A percentile compares a stretch with the other conserved stretches of the same genome.
phyloP scores from a whole-genome alignment of 2,888 invertebrate genomes.

The Eucriotettix oculatus region DNA sequence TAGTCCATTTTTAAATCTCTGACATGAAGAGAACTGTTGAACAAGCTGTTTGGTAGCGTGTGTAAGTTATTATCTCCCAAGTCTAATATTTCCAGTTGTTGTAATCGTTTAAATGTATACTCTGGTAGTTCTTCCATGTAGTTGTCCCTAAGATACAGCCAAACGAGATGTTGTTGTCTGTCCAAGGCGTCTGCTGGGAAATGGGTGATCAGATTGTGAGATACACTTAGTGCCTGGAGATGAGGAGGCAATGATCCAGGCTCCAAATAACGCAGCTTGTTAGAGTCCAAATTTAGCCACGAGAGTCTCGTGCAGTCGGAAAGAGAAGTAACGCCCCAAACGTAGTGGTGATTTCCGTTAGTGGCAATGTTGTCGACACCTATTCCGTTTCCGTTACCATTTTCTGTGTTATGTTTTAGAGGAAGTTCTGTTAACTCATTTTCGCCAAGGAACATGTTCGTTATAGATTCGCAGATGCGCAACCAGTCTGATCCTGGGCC shows the following conservation, averaged over 20 bases:
- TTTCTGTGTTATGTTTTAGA: background rate
- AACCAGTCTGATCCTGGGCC: slow-evolving; percentile 7
- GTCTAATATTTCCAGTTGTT: slow-evolving; percentile 19
- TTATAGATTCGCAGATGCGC: slow-evolving; percentile 14
- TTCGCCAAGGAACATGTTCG: slow-evolving; percentile 18
- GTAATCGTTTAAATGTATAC: slow-evolving; percentile 13
- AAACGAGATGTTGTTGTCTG: slow-evolving; percentile 2
- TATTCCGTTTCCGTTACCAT: background rate
- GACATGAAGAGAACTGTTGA: slow-evolving; percentile 17
- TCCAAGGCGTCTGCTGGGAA: slow-evolving; percentile 18
- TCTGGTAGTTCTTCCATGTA: slow-evolving; percentile 18
- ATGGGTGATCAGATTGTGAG: slow-evolving; percentile 18
- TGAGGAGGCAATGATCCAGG: slow-evolving; percentile 18
- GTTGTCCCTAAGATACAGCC: slow-evolving; percentile 19
- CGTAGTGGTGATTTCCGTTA: background rate
- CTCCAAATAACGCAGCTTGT: slow-evolving; percentile 18
- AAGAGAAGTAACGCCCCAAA: slow-evolving; percentile 9
- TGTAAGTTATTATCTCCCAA: slow-evolving; percentile 21
- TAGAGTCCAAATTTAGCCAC: slow-evolving; percentile 21
- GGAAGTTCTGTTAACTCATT: slow-evolving; percentile 19
- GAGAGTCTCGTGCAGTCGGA: slow-evolving; percentile 15
- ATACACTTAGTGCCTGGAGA: slow-evolving; percentile 18
- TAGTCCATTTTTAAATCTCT: slow-evolving; percentile 24
- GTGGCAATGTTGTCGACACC: background rate
- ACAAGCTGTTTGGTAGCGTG: slow-evolving; percentile 16